Base-by-base conservation (phyloP, 2,113 vertebrate species). In the Brachionichthys hirsutus region DNA sequence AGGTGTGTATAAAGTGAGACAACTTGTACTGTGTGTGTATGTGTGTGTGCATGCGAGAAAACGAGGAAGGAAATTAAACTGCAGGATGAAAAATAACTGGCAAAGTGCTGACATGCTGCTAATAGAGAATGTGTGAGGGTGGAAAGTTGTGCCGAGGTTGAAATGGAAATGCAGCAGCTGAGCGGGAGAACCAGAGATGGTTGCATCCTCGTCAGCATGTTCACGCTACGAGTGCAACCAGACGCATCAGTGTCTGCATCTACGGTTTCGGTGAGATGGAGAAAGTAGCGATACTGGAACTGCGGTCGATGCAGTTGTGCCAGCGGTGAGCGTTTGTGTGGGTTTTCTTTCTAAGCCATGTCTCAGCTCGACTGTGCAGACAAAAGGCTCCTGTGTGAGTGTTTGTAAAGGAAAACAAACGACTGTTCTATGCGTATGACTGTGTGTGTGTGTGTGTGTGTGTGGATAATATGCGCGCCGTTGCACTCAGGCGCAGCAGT, bases 341-440 rank as follows among this genome's bases (percentile, higher is more conserved):
- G 56, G 75, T 46, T 66, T 60, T 75, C 60, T 66, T 49, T 77
- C 70, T 51, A 69, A 81, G 61, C 64, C 50, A 63, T 70, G 73
- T 62, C 63, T 69, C 57, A 75, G 77, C 54, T 67, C 77, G 57
- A 56, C 81, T 75, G 64, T 83, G 85, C 67, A 78, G 64, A 76
- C 47, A 30, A 89, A 89, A 84, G 88, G 55, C 67, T 83, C 64
- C 84, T 84, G 81, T 89, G 84, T 88, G 75, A 84, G 77, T 79
- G 77, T 84, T 80, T 81, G 81, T 81, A 49, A 58, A 75, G 75
- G 70, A 86, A 87, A 88, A 89, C 86, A 89, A 89, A 85, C 76
- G 80, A 74, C 71, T 85, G 69, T 80, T 89, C 46, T 86, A 67
- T 85, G 55, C 40, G 44, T 42, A 54, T 47, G 58, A 45, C 12